phyloP scores from a whole-genome alignment of 2,888 invertebrate genomes.

The Melinopterus prodromus region DNA sequence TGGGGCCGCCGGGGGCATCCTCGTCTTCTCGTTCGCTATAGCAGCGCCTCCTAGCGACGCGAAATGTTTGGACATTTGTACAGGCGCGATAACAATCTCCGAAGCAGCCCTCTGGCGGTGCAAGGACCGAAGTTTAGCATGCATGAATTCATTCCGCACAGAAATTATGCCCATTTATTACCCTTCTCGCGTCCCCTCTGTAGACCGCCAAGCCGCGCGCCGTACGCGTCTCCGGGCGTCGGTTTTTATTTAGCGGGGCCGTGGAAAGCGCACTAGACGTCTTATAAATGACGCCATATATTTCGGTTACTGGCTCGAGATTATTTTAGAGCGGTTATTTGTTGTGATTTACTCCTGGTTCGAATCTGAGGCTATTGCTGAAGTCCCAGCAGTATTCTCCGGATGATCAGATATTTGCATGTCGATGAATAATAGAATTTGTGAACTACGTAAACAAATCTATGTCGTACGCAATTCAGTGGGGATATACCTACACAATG shows the following conservation, averaged over 20 bases:
- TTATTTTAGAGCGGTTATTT: conserved; percentile 34
- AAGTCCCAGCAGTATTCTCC: too few species aligned
- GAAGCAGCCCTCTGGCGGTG: neutral
- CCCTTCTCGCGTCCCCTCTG: conserved; percentile 8
- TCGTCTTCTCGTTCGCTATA: conserved; percentile 7
- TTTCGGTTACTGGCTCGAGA: conserved; percentile 27
- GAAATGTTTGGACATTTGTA: conserved; percentile 29
- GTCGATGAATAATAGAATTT: too few species aligned
- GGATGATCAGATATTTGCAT: too few species aligned
- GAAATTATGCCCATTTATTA: conserved; percentile 34
- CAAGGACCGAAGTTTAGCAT: conserved; percentile 22
- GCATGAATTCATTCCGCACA: conserved; percentile 23
- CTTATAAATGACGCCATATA: conserved; percentile 32
- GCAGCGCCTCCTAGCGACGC: neutral
- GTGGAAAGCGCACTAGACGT: conserved; percentile 23
- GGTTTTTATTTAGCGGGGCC: conserved; percentile 13
- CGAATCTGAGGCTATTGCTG: neutral
- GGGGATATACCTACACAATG: too few species aligned
- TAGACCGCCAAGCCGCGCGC: neutral
- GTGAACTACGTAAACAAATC: too few species aligned
- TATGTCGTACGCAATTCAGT: too few species aligned
- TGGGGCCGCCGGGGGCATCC: conserved; percentile 6
- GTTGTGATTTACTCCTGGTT: conserved; percentile 24
- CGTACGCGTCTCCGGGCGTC: conserved; percentile 12
- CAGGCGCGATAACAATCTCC: conserved; percentile 29